Evolutionary conservation across 2,888 invertebrate genomes (phyloP), one percentile per base, ranked within the genome.

Genomic region (Sesia bembeciformis): DNA sequence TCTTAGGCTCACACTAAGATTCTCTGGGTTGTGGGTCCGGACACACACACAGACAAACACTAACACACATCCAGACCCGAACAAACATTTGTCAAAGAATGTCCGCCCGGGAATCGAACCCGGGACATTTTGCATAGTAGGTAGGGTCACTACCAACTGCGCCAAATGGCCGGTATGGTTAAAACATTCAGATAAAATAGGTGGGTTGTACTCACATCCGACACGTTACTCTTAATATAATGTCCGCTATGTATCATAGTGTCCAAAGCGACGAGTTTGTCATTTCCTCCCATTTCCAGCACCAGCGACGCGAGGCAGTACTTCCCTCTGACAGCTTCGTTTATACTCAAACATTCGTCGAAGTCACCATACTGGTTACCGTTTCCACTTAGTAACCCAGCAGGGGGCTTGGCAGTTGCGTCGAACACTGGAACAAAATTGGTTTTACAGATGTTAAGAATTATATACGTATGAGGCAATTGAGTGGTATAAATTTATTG

Each of bases 281-380:
- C 59, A 40, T 72, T 70, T 40, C 76, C 79, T 46, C 63, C 60
- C 53, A 89, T 57, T 62, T 72, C 74, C 53, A 91, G 63, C 64
- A 91, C 83, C 53, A 93, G 75, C 52, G 91, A 91, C 3, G 92
- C 91, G 52, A 94, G 85, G 68, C 94, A 94, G 72, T 94, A 94
- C 69, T 93, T 91, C 41, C 92, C 93, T 4, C 81, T 79, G n/a
- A 93, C 89, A 0, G 85, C 84, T 0, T 84, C 87, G 51, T 91
- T 83, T 41, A 91, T 72, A 61, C 83, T 82, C 58, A 94, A 77
- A 68, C 94, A 94, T 69, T 93, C 92, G 76, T 94, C 93, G 64
- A 91, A 93, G 77, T 94, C 93, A 0, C 94, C 94, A 53, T 91
- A 91, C 64, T 94, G 94, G 79, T 94, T 93, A 4, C 91, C 90